Conservation (phyloP, 2,888 invertebrate genomes). For the Apeira syringaria region DNA sequence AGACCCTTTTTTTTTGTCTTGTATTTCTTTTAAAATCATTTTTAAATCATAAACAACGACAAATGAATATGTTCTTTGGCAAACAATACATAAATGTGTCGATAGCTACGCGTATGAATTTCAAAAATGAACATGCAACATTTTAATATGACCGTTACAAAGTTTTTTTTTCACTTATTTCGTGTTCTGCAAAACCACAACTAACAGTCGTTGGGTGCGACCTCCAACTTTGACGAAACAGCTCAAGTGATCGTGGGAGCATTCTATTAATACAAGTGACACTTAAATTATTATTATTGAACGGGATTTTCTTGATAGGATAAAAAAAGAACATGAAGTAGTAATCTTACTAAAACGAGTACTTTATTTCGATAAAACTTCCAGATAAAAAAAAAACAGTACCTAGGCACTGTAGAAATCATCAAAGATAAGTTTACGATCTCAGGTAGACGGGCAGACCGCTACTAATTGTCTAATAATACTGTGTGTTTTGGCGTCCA, state of each 20-base stretch:
- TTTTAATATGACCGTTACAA: conserved; percentile 23
- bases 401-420: conserved; percentile 21
- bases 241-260: conserved; percentile 26
- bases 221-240: conserved; percentile 27
- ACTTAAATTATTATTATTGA: no score
- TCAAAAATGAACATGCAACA: no score
- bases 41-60: no score
- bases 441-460: conserved; percentile 64
- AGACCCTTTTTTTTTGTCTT: no score
- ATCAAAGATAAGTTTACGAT: conserved; percentile 20
- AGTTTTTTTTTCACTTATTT: conserved; percentile 2
- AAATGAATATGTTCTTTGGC: no score
- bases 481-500: conserved; percentile 65
- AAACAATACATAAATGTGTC: no score
- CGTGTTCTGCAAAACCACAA: conserved; percentile 4
- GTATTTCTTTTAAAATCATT: no score
- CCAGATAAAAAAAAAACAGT: conserved; percentile 31
- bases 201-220: conserved; percentile 6
- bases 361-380: conserved; percentile 13
- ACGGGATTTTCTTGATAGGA: no score
- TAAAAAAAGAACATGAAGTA: no score
- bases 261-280: conserved; percentile 5
- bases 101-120: no score
- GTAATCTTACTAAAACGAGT: conserved; percentile 1
- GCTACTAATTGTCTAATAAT: conserved; percentile 75